Evolutionary conservation across 2,113 vertebrate species (phyloP), one percentile per base, ranked within the genome.

Genomic region (Ahaetulla prasina): DNA sequence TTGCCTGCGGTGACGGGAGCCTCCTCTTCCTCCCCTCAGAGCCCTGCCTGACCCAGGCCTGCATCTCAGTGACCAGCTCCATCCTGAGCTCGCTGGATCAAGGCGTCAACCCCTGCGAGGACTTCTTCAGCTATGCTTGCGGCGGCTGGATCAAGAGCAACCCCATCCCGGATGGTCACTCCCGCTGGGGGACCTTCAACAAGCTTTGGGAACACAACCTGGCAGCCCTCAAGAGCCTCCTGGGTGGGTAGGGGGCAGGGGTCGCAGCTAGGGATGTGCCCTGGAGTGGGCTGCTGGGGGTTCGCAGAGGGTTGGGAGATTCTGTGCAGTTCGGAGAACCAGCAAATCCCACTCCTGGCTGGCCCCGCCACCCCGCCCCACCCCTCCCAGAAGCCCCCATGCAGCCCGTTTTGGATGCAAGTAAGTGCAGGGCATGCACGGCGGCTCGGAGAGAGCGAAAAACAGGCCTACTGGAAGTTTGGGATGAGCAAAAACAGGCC

Each of bases 191-290:
- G 27, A 98, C 99, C 89, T 99, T 99, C 97, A 99, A 98, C 96
- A 98, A 98, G 95, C 97, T 99, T 88, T 99, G 99, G 99, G 99
- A 99, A 87, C 98, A 98, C 95, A 99, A 99, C 97, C 98, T 99
- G 97, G 98, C 98, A 14, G 97, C 98, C 95, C 99, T 99, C 98
- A 99, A 99, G 96, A 98, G 98, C 89, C 97, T 99, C 63, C 97
- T 99, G 50, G 99, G 99, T 99, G 96, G 96, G 91, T 23, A 16
- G 20, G 52, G 6, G 85, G 20, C 35, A n/a, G 35, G 6, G 4
- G 30, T 53, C 18, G 0, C 27, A 39, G 30, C 2, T 5, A 22
- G 84, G 80, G 39, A 53, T 53, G 8, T 49, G 9, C 49, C 6
- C 45, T 6, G 45, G 7, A 4, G 45, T 47, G 45, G 45, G 45